Evolutionary conservation across 2,113 vertebrate genomes (phyloP).

Genomic region (Oncorhynchus masou): DNA sequence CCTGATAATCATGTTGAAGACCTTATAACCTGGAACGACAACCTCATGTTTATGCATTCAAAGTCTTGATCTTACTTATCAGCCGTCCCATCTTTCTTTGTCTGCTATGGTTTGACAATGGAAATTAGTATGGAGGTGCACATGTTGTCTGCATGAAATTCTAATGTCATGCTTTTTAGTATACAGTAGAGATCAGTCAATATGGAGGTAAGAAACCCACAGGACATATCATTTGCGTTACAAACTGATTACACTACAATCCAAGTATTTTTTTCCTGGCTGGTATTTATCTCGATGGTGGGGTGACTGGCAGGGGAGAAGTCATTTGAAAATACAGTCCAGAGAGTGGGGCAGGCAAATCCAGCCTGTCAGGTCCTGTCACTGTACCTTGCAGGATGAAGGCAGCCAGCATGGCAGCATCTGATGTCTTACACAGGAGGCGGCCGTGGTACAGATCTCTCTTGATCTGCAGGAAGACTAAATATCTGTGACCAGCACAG

Average conservation of each 20-base stretch:
- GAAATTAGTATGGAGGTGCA: not conserved
- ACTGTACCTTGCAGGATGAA: slow-evolving; percentile 99
- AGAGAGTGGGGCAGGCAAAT: slow-evolving; percentile 34
- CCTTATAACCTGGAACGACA: slow-evolving; percentile 1
- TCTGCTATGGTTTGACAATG: not conserved
- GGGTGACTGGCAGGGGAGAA: slow-evolving; percentile 20
- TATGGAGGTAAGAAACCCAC: not conserved
- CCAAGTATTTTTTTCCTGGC: not conserved
- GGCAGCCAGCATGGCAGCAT: slow-evolving; percentile 90
- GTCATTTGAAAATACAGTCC: slow-evolving; percentile 24
- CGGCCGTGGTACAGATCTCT: slow-evolving; percentile 97
- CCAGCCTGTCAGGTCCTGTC: slow-evolving; percentile 57
- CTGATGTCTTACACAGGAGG: slow-evolving; percentile 94
- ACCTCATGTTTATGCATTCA: slow-evolving; percentile 7
- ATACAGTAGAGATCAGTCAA: not conserved
- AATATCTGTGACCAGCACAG: slow-evolving; percentile 80
- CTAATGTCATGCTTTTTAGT: not conserved
- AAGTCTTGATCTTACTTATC: slow-evolving; percentile 12
- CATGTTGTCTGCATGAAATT: not conserved
- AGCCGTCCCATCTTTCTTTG: not conserved
- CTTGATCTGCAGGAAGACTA: slow-evolving; percentile 98
- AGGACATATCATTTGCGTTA: not conserved
- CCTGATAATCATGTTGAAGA: slow-evolving; percentile 40
- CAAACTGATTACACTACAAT: not conserved
- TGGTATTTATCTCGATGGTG: slow-evolving; percentile 8